Conservation (phyloP, 2,113 vertebrate genomes). For the Macroglossus sobrinus region DNA sequence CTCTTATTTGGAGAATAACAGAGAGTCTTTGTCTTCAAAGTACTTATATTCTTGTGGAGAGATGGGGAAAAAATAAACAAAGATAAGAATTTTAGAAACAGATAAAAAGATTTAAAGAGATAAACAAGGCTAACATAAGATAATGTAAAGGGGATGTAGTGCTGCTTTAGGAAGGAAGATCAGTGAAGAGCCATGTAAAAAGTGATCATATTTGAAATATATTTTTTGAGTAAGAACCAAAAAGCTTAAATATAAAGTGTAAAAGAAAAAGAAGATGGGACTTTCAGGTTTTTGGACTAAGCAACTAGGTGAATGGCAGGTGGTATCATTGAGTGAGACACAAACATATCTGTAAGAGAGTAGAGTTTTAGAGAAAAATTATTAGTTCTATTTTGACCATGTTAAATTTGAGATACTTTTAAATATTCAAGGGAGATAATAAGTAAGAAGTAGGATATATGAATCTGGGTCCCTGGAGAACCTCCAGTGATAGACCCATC, state of each 20-base stretch:
- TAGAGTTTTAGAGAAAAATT: background rate
- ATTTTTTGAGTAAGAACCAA: background rate
- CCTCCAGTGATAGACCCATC: background rate
- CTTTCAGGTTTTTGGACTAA: background rate
- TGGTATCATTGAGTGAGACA: background rate
- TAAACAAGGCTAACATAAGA: background rate
- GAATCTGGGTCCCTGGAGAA: background rate
- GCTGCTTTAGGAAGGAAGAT: background rate
- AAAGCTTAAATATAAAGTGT: background rate
- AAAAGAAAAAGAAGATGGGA: background rate
- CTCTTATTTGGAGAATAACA: background rate
- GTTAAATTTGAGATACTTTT: background rate
- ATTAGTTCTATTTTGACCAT: background rate
- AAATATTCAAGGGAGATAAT: background rate
- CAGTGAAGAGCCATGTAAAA: background rate
- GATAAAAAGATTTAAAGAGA: background rate
- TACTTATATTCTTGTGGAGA: background rate
- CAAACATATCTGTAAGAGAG: background rate
- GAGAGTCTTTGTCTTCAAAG: background rate
- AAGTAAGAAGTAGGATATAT: background rate
- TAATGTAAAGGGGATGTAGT: background rate
- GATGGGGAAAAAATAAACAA: background rate
- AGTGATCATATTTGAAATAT: background rate
- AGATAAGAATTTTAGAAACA: background rate
- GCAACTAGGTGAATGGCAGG: background rate